Conservation (phyloP, 1,140 invertebrate species). For the Hycleus cichorii region DNA sequence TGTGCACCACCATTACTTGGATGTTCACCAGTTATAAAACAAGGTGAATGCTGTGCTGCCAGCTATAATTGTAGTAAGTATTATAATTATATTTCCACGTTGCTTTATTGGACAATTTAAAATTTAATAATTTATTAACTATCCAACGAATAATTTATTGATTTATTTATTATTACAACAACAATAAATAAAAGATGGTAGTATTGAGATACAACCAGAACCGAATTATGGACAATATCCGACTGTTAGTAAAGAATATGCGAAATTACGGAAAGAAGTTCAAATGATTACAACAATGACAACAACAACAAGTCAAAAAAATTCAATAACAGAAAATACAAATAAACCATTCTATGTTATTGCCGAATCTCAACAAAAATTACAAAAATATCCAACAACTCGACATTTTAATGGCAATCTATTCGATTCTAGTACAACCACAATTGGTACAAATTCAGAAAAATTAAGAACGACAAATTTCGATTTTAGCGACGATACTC, state of each 20-base stretch:
- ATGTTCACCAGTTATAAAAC: constrained; percentile 65
- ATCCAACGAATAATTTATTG: neutral
- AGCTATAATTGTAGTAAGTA: constrained; percentile 72
- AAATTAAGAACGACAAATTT: constrained; percentile 16
- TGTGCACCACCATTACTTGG: constrained; percentile 67
- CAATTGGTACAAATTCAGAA: neutral
- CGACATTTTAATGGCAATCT: constrained; percentile 26
- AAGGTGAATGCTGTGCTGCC: constrained; percentile 75
- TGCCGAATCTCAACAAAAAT: constrained; percentile 20
- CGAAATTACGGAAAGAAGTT: constrained; percentile 47
- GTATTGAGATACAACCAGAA: constrained; percentile 46
- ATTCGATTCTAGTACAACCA: constrained; percentile 16
- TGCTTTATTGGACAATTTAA: neutral
- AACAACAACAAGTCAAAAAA: constrained; percentile 9
- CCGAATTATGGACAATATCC: constrained; percentile 48
- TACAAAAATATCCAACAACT: constrained; percentile 25
- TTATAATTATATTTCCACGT: neutral
- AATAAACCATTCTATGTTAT: constrained; percentile 24
- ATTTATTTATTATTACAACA: neutral
- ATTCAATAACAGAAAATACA: constrained; percentile 3
- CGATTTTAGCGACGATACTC: constrained; percentile 12
- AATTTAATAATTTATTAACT: no score
- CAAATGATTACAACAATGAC: constrained; percentile 10
- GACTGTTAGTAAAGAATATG: constrained; percentile 50
- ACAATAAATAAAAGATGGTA: constrained; percentile 41